Evolutionary conservation across 2,797 vertebrate species (phyloP).

Genomic region (Borostomias antarcticus): DNA sequence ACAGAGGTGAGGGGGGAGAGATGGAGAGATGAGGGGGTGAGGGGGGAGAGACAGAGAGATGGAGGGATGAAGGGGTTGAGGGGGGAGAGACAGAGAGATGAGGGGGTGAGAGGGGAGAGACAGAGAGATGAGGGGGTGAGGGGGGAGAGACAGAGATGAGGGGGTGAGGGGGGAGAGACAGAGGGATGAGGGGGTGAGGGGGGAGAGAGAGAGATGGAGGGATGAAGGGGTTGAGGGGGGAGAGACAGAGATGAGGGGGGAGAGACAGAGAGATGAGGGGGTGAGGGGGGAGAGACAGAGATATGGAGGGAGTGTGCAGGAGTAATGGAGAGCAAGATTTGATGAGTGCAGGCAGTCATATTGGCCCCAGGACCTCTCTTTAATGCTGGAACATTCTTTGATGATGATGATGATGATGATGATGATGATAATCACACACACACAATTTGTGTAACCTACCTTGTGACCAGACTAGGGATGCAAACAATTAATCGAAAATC

Average conservation of each 20-base stretch:
- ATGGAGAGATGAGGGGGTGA: too few species aligned
- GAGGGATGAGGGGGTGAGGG: slow-evolving; percentile 47
- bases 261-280: slow-evolving; percentile 22
- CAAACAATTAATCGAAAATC: too few species aligned
- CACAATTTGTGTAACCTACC: too few species aligned
- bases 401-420: slow-evolving; percentile 40
- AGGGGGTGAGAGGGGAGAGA: too few species aligned
- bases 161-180: slow-evolving; percentile 26
- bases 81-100: slow-evolving; percentile 43
- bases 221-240: slow-evolving; percentile 63
- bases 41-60: neutral
- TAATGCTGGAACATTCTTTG: slow-evolving; percentile 20
- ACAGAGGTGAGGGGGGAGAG: slow-evolving; percentile 48
- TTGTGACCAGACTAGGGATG: too few species aligned
- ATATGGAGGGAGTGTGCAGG: slow-evolving; percentile 47
- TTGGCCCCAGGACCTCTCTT: slow-evolving; percentile 36
- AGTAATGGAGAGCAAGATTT: neutral
- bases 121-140: too few species aligned
- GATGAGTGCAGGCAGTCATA: slow-evolving; percentile 15
- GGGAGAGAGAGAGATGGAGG: slow-evolving; percentile 32
- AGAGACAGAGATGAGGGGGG: slow-evolving; percentile 68
- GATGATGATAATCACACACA: slow-evolving; percentile 41
- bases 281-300: neutral
- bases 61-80: slow-evolving; percentile 38
- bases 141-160: too few species aligned